Percentiles rank a stretch among this genome's conserved stretches.
Evolutionary conservation across 2,797 vertebrate species (phyloP).

Genomic region (Ispidina picta): DNA sequence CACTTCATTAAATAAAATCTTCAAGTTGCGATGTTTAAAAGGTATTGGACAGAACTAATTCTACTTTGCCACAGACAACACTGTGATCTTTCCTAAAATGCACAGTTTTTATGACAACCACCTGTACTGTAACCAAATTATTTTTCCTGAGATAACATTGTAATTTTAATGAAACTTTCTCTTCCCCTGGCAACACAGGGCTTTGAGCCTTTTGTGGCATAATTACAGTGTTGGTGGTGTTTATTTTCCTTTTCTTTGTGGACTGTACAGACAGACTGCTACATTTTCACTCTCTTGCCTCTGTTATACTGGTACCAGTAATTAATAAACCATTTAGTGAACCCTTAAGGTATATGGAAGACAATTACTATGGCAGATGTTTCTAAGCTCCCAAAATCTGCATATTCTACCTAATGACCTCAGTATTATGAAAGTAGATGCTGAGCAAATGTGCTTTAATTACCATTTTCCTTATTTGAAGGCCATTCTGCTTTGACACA

Average conservation of each 20-base stretch:
- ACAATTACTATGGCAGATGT: neutral
- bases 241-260: constrained; percentile 50
- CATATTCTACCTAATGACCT: neutral
- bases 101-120: constrained; percentile 37
- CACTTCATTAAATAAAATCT: constrained; percentile 8
- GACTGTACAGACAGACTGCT: neutral
- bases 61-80: constrained; percentile 41
- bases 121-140: constrained; percentile 21
- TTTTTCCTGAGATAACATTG: constrained; percentile 25
- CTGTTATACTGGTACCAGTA: neutral
- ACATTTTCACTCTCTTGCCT: neutral
- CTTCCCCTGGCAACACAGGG: constrained; percentile 7
- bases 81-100: constrained; percentile 16
- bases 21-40: constrained; percentile 16
- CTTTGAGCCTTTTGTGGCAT: neutral
- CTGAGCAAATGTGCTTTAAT: neutral
- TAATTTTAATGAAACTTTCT: constrained; percentile 27
- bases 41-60: neutral
- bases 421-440: neutral
- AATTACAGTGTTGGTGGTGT: neutral
- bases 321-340: neutral
- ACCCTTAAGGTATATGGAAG: neutral
- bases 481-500: neutral
- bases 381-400: neutral
- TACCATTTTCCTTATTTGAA: neutral